phyloP scores from a whole-genome alignment of 1,140 invertebrate genomes.

The Papilio aristodemus region DNA sequence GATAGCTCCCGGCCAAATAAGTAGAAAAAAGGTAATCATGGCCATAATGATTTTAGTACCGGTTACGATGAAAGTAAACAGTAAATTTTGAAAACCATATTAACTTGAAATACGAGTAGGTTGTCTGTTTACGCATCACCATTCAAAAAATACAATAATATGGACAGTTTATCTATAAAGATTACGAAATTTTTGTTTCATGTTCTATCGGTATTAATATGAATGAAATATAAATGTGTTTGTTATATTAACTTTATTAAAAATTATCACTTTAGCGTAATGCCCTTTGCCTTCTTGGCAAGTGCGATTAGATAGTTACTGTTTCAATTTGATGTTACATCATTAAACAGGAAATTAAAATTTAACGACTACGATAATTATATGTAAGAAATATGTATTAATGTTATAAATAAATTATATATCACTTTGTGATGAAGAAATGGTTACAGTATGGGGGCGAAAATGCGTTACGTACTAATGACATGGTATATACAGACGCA shows the following conservation, averaged over 20 bases:
- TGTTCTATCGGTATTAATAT: not conserved
- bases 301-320: not conserved
- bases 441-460: no score
- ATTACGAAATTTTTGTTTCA: not conserved
- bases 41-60: no score
- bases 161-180: no score
- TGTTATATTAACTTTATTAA: not conserved
- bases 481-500: no score
- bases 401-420: not conserved
- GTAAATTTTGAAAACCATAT: no score
- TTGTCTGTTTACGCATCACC: not conserved
- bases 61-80: no score
- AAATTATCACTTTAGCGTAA: conserved; percentile 1
- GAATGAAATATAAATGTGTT: not conserved
- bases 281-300: conserved; percentile 6
- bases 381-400: not conserved
- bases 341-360: conserved; percentile 6
- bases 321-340: conserved; percentile 14
- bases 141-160: no score
- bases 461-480: no score
- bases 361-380: not conserved
- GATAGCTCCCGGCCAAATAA: no score
- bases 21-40: no score
- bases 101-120: no score
- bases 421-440: not conserved